These are phyloP conservation scores for Anisognathus igniventris DNA, from an alignment of 2,797 vertebrate species.

Conservation along the genomic window DNA sequence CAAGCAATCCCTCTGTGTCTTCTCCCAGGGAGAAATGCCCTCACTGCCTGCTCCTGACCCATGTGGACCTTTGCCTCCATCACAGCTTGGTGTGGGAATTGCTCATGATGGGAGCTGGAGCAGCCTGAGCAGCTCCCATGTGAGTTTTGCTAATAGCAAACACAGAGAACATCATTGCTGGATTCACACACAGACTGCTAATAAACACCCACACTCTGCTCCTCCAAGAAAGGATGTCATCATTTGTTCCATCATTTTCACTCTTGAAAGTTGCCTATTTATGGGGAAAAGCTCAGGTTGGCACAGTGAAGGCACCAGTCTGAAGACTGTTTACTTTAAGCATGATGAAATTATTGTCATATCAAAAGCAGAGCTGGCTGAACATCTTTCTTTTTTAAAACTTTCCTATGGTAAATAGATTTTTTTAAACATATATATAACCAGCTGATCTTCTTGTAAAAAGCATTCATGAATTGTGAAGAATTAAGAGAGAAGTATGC, in stretches of 20 bases:
- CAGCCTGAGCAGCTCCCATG: not conserved
- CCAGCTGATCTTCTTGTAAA: not conserved
- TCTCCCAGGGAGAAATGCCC: not conserved
- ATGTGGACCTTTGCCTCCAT: not conserved
- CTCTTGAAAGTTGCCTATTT: not conserved
- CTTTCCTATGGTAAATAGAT: not conserved
- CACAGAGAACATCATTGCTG: not conserved
- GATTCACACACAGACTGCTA: conserved; percentile 1
- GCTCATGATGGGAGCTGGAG: not conserved
- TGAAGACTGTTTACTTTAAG: not conserved
- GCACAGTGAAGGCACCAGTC: not conserved
- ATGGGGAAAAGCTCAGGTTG: not conserved
- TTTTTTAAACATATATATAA: not conserved
- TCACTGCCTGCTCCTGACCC: not conserved
- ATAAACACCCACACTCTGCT: conserved; percentile 24
- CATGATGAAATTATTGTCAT: not conserved
- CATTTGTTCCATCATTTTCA: not conserved
- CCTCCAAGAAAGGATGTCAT: not conserved
- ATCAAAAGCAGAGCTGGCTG: not conserved
- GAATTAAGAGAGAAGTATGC: not conserved
- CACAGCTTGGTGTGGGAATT: not conserved
- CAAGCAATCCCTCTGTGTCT: not conserved
- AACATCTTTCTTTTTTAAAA: not conserved
- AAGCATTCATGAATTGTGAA: not conserved
- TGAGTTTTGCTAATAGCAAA: not conserved